Evolutionary conservation across 2,113 vertebrate genomes (phyloP), one percentile per base, ranked within the genome.

Genomic region (Regulus satrapa): DNA sequence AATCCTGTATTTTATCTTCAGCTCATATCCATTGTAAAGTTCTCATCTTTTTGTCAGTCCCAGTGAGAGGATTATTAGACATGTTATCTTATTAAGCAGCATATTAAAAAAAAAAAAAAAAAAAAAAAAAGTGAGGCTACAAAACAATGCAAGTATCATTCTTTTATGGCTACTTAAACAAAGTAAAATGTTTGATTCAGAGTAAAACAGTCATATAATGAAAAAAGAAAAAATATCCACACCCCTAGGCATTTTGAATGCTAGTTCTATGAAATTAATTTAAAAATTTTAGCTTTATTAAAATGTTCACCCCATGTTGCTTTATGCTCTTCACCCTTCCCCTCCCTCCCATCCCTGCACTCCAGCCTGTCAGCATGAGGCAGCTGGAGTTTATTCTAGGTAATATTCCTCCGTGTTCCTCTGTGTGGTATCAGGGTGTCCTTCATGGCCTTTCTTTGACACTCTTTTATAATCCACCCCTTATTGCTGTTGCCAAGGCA

Each of bases 181-280:
- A 67, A 86, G 3, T 28, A 38, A 86, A 75, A 45, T 55, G 15
- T 18, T 49, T 68, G 18, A 51, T 67, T 19, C 21, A 29, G 26
- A 71, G 67, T 14, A 63, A 45, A 79, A 23, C 12, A n/a, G 15
- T 58, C 68, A 36, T 25, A 3, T 17, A 38, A 51, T 41, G 6
- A 49, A 69, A 72, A 69, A 34, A 10, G 5, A 8, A 48, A 11
- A 11, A 7, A 54, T 19, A 18, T 41, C 26, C 13, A 31, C 9
- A 8, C 48, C 6, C 7, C 38, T 69, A 28, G 20, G 26, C 6
- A 52, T 41, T 81, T 43, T 72, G 64, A 61, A 51, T 43, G 29
- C 11, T 58, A 23, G 7, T 69, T 73, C 31, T 0, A 0, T 75
- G 19, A 12, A 55, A 55, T 28, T 81, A 0, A 18, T 45, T 62